Base-by-base conservation (phyloP, 2,888 invertebrate genomes). In the Tillus elongatus region DNA sequence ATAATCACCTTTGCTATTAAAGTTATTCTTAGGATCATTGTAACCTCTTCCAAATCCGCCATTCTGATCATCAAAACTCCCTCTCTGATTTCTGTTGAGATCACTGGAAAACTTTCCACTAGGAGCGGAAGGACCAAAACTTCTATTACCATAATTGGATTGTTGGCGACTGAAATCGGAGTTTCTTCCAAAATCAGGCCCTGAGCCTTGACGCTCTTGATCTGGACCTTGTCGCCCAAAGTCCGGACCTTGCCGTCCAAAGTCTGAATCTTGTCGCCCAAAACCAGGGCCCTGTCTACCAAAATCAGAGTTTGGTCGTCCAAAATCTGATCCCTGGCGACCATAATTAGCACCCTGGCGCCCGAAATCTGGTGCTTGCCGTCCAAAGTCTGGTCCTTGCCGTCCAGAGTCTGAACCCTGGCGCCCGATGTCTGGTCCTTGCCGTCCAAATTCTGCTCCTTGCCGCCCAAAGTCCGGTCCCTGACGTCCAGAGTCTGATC, bases 71-170 rank as follows among this genome's bases (percentile, higher is more conserved):
- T 10, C 6, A 29, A 29, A 29, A 29, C 11, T 29, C 6, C 11
- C 29, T n/a, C 11, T 29, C 10, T 9, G 6, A 29, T 10, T 29
- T 11, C 29, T 9, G 24, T 24, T 24, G n/a, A n/a, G n/a, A n/a
- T n/a, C n/a, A n/a, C n/a, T n/a, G n/a, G n/a, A n/a, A n/a, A n/a
- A n/a, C n/a, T n/a, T n/a, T n/a, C n/a, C n/a, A n/a, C n/a, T n/a
- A n/a, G n/a, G n/a, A 24, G 6, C n/a, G 24, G 6, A 6, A 24
- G 24, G 24, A 24, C 24, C 24, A 24, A n/a, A n/a, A 24, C 26
- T 14, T 40, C 48, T 27, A 15, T 31, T 24, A 70, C 64, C 64
- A 69, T 66, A n/a, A n/a, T n/a, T n/a, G 6, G 10, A 10, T 29
- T n/a, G 10, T 29, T 29, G 6, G 30, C n/a, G n/a, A n/a, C n/a